Evolutionary conservation across 1,140 invertebrate genomes (phyloP).

Genomic region (Drosophila sturtevanti): DNA sequence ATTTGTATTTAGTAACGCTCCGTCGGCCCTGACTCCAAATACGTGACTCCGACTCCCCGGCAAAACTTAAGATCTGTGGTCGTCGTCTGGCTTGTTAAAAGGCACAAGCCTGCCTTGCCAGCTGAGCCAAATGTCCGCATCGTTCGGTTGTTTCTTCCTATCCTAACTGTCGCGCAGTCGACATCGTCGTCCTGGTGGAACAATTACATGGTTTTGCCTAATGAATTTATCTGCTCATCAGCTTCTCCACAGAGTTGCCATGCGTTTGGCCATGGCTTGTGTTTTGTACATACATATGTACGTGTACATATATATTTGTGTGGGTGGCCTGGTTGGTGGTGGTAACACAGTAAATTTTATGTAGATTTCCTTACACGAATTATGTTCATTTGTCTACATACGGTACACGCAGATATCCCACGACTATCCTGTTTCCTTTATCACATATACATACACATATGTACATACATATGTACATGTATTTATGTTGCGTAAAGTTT

Average conservation of each 20-base stretch:
- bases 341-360: constrained; percentile 78
- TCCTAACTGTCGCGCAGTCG: constrained; percentile 42
- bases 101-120: constrained; percentile 43
- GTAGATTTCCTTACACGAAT: constrained; percentile 81
- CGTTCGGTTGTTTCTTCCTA: constrained; percentile 28
- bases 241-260: constrained; percentile 59
- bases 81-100: constrained; percentile 53
- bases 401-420: constrained; percentile 58
- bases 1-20: constrained; percentile 82
- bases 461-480: constrained; percentile 7
- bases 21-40: constrained; percentile 43
- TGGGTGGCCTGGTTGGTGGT: constrained; percentile 13
- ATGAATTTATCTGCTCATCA: constrained; percentile 83
- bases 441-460: background rate
- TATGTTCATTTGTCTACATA: constrained; percentile 73
- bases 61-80: constrained; percentile 66
- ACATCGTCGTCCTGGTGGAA: constrained; percentile 68
- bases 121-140: constrained; percentile 57
- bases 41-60: constrained; percentile 55
- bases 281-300: no score
- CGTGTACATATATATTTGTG: constrained; percentile 17
- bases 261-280: constrained; percentile 41
- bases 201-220: constrained; percentile 82
- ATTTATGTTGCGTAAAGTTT: no score
- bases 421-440: background rate